Base-by-base conservation (phyloP, 2,797 vertebrate genomes). In the Sebastes diaconus region DNA sequence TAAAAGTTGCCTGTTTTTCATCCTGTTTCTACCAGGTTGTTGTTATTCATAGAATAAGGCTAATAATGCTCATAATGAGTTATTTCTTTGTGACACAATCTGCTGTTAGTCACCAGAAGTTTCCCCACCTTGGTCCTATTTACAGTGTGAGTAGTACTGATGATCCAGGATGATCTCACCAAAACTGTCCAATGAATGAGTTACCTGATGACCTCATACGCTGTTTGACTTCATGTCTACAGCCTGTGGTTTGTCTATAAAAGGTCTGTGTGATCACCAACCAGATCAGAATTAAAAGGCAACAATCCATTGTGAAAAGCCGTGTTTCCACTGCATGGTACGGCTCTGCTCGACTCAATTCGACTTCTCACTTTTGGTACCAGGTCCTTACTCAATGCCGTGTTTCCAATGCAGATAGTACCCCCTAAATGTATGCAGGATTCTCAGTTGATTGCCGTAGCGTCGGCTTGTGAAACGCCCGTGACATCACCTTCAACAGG, bases 391-490 rank as follows among this genome's bases (percentile, higher is more conserved):
- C 16, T 46, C 42, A 18, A 18, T 50, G 16, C 42, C 0, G 42
- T 50, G 42, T 50, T 50, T 50, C 16, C 18, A 50, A 50, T 50
- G 16, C 16, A 50, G 46, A 50, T 50, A 20, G 8, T 20, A 50
- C 46, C 18, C 18, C 42, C 42, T 46, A 7, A 46, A 46, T 46
- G 42, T 46, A 46, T 18, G 42, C 42, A 18, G 42, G 16, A 46
- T 46, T 46, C 42, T 46, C 42, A 46, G 42, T 46, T 46, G 7
- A 46, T 46, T 46, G 42, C 42, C 16, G 16, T 46, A 18, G 42
- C 16, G 42, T 0, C 1, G 42, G 42, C 16, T 0, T 0, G 16
- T 8, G 42, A 46, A 46, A 46, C 42, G 42, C 16, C 42, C 16
- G 6, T 20, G 16, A 50, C 46, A 50, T 50, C 46, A 20, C 8